phyloP scores from a whole-genome alignment of 2,113 vertebrate genomes.

The Mirounga angustirostris region DNA sequence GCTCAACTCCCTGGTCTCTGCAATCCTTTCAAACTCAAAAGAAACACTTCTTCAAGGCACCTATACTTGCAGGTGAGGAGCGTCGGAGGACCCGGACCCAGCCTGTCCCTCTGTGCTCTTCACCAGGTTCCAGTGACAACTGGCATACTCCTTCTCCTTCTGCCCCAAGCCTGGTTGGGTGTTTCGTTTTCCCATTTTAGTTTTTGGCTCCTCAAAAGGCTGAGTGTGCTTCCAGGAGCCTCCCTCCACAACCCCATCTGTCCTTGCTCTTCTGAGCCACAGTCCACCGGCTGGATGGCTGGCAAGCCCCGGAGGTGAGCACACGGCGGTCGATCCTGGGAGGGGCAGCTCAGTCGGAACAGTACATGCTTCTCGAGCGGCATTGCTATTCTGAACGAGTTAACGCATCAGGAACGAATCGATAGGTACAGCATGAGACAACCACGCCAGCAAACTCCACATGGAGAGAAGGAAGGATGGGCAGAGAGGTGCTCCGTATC shows the following conservation, averaged over 20 bases:
- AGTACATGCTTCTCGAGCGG: not conserved
- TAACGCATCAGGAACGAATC: slow-evolving; percentile 71
- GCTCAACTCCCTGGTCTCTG: not conserved
- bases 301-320: not conserved
- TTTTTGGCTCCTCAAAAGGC: slow-evolving; percentile 52
- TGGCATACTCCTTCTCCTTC: not conserved
- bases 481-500: slow-evolving; percentile 23
- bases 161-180: not conserved
- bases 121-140: not conserved
- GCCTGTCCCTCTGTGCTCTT: not conserved
- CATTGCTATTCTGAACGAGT: slow-evolving; percentile 75
- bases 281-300: not conserved
- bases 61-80: accelerated
- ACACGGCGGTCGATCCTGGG: not conserved
- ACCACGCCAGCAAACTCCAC: not conserved
- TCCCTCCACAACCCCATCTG: slow-evolving; percentile 46
- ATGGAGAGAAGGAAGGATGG: slow-evolving; percentile 31
- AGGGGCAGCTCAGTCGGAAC: not conserved
- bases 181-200: slow-evolving; percentile 56
- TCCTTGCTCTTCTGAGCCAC: not conserved
- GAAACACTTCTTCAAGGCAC: not conserved
- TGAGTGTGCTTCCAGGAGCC: slow-evolving; percentile 53
- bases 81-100: not conserved
- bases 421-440: not conserved
- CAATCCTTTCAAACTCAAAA: not conserved